These are phyloP conservation scores for Apis dorsata DNA, from an alignment of 1,140 invertebrate species.

Conservation along the genomic window DNA sequence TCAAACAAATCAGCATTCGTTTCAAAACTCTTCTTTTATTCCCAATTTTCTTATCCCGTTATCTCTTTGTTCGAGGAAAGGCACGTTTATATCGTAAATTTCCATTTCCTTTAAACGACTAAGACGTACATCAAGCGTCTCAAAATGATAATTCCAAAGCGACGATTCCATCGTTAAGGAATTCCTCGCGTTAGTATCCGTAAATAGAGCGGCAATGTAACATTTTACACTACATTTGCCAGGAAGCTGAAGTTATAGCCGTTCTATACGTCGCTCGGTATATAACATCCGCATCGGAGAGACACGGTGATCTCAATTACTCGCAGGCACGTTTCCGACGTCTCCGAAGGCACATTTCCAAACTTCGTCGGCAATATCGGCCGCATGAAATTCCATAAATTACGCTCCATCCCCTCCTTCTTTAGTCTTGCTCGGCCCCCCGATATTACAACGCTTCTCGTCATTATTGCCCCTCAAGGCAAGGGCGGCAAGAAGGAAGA, in stretches of 20 bases:
- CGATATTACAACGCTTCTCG: slow-evolving; percentile 44
- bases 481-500: not conserved
- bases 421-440: not conserved
- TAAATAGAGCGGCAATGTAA: not conserved
- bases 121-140: not conserved
- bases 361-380: slow-evolving; percentile 49
- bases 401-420: slow-evolving; percentile 27
- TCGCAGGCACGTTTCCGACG: slow-evolving; percentile 26
- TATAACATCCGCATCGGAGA: not conserved
- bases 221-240: slow-evolving; percentile 29
- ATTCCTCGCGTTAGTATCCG: not conserved
- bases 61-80: not conserved
- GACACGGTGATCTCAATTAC: slow-evolving; percentile 33
- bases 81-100: not conserved
- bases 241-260: not conserved
- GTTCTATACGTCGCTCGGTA: not conserved
- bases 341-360: slow-evolving; percentile 40
- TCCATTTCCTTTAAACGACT: not conserved
- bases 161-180: not conserved
- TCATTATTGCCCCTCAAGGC: slow-evolving; percentile 46
- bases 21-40: not conserved
- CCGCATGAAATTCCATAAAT: slow-evolving; percentile 61
- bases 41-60: not conserved
- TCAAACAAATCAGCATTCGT: not conserved
- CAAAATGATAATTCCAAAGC: not conserved